Conservation (phyloP, 2,113 vertebrate genomes). For the Murina feae region DNA sequence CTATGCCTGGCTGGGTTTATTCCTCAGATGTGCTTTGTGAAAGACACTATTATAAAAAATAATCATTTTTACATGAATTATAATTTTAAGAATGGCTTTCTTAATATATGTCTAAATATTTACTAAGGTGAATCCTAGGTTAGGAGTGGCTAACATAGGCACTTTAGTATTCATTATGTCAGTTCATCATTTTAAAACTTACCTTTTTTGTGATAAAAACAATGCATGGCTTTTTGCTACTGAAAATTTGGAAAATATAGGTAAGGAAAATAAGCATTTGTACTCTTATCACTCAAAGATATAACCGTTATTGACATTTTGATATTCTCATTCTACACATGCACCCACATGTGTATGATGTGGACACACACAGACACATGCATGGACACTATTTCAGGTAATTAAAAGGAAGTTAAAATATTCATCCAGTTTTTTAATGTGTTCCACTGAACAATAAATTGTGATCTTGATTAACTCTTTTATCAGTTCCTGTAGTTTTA, state of each 20-base stretch:
- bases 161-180: neutral
- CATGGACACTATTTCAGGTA: neutral
- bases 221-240: neutral
- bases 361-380: neutral
- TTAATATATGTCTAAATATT: slow-evolving; percentile 19
- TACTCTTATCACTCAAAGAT: neutral
- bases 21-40: slow-evolving; percentile 19
- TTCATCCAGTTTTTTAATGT: neutral
- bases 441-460: neutral
- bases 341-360: no score
- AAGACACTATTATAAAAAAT: neutral
- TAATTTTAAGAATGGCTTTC: slow-evolving; percentile 26
- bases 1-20: slow-evolving; percentile 25
- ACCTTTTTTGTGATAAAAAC: neutral
- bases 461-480: neutral
- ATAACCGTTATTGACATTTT: neutral
- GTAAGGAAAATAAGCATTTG: neutral
- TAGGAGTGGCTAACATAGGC: neutral
- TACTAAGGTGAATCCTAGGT: neutral
- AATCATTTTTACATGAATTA: neutral
- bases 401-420: neutral
- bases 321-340: neutral
- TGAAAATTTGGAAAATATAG: slow-evolving; percentile 16
- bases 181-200: slow-evolving; percentile 6
- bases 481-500: neutral